These are phyloP conservation scores for Alentia gelatinosa DNA, from an alignment of 2,888 invertebrate species.

Conservation along the genomic window DNA sequence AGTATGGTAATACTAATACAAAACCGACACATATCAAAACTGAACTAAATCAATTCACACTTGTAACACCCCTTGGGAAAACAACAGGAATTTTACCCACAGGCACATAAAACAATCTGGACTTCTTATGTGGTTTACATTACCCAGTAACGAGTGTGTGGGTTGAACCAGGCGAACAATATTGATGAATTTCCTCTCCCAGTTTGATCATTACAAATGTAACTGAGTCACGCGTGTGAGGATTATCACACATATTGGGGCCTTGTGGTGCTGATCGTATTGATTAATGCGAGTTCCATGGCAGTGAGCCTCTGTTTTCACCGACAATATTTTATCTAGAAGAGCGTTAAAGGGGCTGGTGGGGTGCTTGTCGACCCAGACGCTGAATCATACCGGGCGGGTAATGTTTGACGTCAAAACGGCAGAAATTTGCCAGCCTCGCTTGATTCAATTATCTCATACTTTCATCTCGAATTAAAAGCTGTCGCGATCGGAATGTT, in stretches of 20 bases:
- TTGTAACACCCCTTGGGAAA: too few relatives aligned
- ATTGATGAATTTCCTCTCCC: not conserved
- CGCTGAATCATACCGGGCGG: not conserved
- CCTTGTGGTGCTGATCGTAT: not conserved
- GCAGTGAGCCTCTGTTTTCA: not conserved
- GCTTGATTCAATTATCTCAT: not conserved
- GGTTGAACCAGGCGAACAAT: not conserved
- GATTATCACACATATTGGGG: not conserved
- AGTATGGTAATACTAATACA: too few relatives aligned
- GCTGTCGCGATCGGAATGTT: not conserved
- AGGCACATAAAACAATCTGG: too few relatives aligned
- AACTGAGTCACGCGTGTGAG: not conserved
- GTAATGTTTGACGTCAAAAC: not conserved
- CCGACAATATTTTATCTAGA: not conserved
- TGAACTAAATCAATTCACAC: too few relatives aligned
- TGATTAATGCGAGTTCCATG: not conserved
- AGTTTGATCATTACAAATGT: not conserved
- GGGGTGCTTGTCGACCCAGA: not conserved
- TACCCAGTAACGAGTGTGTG: not conserved
- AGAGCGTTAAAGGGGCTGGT: not conserved
- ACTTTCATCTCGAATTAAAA: constrained; percentile 6
- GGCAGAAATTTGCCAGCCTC: not conserved
- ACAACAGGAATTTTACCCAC: too few relatives aligned
- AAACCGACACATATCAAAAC: too few relatives aligned
- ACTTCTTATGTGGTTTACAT: too few relatives aligned